Evolutionary conservation across 2,797 vertebrate genomes (phyloP).

Genomic region (Cryptoprocta ferox): DNA sequence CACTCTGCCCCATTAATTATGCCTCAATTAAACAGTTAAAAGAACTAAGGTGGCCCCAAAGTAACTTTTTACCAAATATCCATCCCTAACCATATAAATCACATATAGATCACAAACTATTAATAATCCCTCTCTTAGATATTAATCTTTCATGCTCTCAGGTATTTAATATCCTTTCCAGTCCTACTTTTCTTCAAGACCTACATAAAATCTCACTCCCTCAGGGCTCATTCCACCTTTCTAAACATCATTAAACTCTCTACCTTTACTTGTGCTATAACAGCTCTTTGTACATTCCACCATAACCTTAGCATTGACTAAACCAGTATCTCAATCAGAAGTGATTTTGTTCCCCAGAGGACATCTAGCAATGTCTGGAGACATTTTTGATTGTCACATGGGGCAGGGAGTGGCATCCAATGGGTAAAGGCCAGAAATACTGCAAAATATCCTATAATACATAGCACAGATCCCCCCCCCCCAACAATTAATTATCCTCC

Average conservation of each 20-base stretch:
- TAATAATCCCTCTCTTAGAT: background rate
- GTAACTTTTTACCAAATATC: slow-evolving; percentile 19
- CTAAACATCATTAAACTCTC: background rate
- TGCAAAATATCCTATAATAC: slow-evolving; percentile 9
- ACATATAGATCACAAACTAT: background rate
- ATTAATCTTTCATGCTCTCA: background rate
- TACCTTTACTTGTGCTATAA: background rate
- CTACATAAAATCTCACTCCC: background rate
- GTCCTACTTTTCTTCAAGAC: slow-evolving; percentile 19
- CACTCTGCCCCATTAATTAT: background rate
- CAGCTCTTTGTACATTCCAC: background rate
- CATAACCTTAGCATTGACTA: background rate
- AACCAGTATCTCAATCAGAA: background rate
- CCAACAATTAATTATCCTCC: slow-evolving; percentile 11
- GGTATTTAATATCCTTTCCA: background rate
- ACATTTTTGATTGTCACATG: background rate
- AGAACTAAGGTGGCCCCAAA: background rate
- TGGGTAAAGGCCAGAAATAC: background rate
- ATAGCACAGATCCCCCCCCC: background rate
- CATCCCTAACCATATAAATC: background rate
- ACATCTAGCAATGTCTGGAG: background rate
- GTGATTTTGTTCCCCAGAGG: background rate
- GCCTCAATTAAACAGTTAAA: slow-evolving; percentile 13
- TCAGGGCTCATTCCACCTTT: background rate
- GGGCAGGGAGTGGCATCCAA: background rate